A percentile compares a stretch with the other conserved stretches of the same genome.
phyloP scores from a whole-genome alignment of 2,797 vertebrate species.

The Cuculus canorus region DNA sequence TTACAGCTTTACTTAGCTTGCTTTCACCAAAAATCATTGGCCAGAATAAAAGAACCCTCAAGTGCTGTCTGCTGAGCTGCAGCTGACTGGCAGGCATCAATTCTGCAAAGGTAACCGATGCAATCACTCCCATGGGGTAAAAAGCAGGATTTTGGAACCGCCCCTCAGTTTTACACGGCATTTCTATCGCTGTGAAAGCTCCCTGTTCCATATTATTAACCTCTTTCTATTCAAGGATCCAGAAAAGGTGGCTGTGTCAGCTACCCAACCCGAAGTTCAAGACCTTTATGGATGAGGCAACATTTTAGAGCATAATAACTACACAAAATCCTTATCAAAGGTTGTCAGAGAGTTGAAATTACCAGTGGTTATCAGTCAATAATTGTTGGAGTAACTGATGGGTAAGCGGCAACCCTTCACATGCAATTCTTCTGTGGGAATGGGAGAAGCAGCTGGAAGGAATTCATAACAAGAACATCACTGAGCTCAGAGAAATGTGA shows the following conservation, averaged over 20 bases:
- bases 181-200: not conserved
- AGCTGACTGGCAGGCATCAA: not conserved
- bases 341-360: constrained; percentile 9
- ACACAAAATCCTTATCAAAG: constrained; percentile 37
- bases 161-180: accelerated
- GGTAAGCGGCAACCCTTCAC: constrained; percentile 45
- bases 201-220: not conserved
- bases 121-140: not conserved
- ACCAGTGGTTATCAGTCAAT: constrained; percentile 50
- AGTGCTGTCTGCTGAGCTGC: not conserved
- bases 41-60: not conserved
- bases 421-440: constrained; percentile 37
- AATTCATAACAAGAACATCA: constrained; percentile 46
- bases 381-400: constrained; percentile 51
- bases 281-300: not conserved
- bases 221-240: not conserved
- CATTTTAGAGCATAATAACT: constrained; percentile 8
- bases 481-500: constrained; percentile 40
- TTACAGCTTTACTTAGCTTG: not conserved
- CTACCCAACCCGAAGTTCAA: not conserved
- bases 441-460: constrained; percentile 69
- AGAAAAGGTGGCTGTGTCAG: not conserved
- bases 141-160: not conserved
- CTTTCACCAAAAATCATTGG: not conserved
- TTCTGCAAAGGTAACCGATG: not conserved